phyloP scores from a whole-genome alignment of 2,797 vertebrate genomes.

The Dipus sagitta region DNA sequence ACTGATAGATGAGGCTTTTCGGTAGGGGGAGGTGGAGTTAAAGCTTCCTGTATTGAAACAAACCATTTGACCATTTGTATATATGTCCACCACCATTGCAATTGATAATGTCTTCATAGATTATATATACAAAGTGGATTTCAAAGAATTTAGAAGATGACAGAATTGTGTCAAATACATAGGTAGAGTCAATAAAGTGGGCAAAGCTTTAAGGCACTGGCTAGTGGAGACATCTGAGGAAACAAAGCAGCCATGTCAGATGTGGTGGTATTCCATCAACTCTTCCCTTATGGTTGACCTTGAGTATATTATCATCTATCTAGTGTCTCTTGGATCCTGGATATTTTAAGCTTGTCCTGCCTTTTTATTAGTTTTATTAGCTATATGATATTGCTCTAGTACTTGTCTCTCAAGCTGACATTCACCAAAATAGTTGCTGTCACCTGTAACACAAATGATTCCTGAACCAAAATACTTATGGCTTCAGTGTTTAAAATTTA shows the following conservation, averaged over 20 bases:
- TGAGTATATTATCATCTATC: background rate
- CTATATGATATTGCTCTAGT: background rate
- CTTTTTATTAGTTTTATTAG: background rate
- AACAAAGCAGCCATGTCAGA: background rate
- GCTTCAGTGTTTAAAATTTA: background rate
- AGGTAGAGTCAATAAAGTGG: background rate
- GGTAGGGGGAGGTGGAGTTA: background rate
- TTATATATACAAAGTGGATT: fast-evolving
- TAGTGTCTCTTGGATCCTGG: background rate
- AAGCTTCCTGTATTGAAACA: background rate
- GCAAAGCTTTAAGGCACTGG: background rate
- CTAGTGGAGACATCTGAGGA: background rate
- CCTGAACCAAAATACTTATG: background rate
- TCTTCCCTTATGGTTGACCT: background rate
- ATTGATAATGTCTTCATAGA: background rate
- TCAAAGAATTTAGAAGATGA: background rate
- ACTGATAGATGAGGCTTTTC: fast-evolving
- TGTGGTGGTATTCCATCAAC: background rate
- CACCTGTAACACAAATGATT: background rate
- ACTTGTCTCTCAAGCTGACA: background rate
- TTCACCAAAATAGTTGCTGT: background rate
- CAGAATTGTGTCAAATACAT: background rate
- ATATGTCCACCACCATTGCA: background rate
- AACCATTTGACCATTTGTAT: background rate
- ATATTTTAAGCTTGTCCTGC: background rate